phyloP scores from a whole-genome alignment of 2,113 vertebrate genomes.

The Marmota flaviventris region DNA sequence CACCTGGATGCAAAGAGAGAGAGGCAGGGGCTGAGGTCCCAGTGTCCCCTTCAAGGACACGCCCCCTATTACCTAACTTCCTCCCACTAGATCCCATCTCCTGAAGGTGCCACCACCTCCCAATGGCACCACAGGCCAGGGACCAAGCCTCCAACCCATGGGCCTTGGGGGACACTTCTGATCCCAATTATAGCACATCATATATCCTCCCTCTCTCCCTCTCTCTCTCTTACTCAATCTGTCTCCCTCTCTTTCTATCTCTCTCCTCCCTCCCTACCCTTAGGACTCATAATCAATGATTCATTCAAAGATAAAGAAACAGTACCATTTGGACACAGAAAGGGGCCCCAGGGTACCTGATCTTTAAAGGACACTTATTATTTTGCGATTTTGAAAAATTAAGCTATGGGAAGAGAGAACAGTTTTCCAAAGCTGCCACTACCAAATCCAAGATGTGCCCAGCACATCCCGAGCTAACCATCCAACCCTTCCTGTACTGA shows the following conservation, averaged over 20 bases:
- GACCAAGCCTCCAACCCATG: too few relatives aligned
- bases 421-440: fast-evolving
- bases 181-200: background rate
- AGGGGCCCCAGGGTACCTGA: background rate
- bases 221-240: too few relatives aligned
- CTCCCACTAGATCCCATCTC: background rate
- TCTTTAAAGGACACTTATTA: background rate
- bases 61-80: background rate
- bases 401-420: background rate
- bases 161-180: too few relatives aligned
- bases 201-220: too few relatives aligned
- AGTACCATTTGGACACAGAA: background rate
- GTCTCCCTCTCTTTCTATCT: too few relatives aligned
- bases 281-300: background rate
- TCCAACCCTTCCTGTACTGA: fast-evolving
- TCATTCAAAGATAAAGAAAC: background rate
- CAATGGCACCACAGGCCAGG: background rate
- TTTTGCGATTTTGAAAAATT: background rate
- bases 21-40: too few relatives aligned
- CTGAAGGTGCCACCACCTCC: background rate
- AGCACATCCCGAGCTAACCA: fast-evolving
- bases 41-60: background rate
- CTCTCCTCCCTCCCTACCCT: too few relatives aligned
- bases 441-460: fast-evolving
- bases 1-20: background rate